These are phyloP conservation scores for Tetrao urogallus DNA, from an alignment of 2,113 vertebrate genomes.

Conservation along the genomic window DNA sequence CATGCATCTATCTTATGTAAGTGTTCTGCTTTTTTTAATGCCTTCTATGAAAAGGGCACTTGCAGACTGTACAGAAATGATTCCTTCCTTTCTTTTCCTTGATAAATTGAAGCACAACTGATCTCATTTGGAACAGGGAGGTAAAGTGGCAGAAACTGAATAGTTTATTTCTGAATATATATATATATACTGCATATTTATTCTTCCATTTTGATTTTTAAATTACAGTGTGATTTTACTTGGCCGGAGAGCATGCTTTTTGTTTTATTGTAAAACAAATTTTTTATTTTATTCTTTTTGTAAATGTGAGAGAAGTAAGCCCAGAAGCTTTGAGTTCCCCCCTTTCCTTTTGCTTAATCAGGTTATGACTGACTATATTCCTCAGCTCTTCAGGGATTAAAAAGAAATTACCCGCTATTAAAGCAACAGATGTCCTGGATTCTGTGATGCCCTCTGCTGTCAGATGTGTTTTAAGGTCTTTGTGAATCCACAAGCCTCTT, in stretches of 20 bases:
- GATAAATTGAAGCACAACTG: background rate
- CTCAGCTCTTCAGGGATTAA: background rate
- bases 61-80: background rate
- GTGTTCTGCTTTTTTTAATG: background rate
- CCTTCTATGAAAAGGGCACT: background rate
- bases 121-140: background rate
- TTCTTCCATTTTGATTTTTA: background rate
- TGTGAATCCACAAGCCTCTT: background rate
- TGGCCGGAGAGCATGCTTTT: background rate
- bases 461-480: background rate
- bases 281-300: background rate
- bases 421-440: background rate
- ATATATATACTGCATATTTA: background rate
- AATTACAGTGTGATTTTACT: background rate
- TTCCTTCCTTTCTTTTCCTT: background rate
- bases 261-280: background rate
- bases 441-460: background rate
- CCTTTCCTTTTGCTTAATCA: background rate
- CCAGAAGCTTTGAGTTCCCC: background rate
- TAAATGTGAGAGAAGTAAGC: background rate
- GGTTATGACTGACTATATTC: background rate
- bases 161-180: background rate
- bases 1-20: background rate
- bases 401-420: background rate
- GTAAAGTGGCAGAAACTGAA: background rate